Evolutionary conservation across 2,888 invertebrate species (phyloP).

Genomic region (Drosophila trichaetosa): DNA sequence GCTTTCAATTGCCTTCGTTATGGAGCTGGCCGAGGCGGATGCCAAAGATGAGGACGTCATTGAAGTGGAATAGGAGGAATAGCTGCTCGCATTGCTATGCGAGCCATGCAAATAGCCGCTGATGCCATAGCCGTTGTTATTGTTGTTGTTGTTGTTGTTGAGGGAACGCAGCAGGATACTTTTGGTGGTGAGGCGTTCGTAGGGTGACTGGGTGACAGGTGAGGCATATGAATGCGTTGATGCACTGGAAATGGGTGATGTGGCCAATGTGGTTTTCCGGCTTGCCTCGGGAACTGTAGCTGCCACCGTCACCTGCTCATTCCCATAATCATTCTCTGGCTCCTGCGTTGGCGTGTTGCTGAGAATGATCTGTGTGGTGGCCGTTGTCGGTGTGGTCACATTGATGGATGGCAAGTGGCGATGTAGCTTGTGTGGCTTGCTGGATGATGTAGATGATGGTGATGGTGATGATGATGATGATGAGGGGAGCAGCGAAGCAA

Average conservation of each 20-base stretch:
- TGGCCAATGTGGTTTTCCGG: slow-evolving; percentile 15
- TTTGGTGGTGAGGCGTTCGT: slow-evolving; percentile 74
- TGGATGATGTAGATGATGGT: slow-evolving; percentile 24
- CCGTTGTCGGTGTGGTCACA: slow-evolving; percentile 76
- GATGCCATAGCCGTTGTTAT: slow-evolving; percentile 59
- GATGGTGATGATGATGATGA: slow-evolving; percentile 39
- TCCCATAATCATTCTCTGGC: slow-evolving; percentile 5
- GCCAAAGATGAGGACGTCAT: slow-evolving; percentile 66
- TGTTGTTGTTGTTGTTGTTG: slow-evolving; percentile 23
- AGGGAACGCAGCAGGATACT: slow-evolving; percentile 74
- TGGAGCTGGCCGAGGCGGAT: slow-evolving; percentile 54
- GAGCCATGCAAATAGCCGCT: slow-evolving; percentile 77
- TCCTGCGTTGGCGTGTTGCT: slow-evolving; percentile 53
- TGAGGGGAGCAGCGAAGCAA: slow-evolving; percentile 55
- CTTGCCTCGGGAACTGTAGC: not conserved
- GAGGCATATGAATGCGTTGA: slow-evolving; percentile 66
- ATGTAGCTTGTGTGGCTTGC: slow-evolving; percentile 59
- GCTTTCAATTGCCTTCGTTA: slow-evolving; percentile 71
- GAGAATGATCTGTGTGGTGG: slow-evolving; percentile 78
- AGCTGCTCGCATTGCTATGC: slow-evolving; percentile 60
- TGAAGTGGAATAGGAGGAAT: slow-evolving; percentile 71
- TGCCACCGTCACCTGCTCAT: slow-evolving; percentile 1
- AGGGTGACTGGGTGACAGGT: slow-evolving; percentile 69
- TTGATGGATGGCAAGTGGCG: slow-evolving; percentile 77
- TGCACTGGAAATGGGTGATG: slow-evolving; percentile 45